Evolutionary conservation across 1,140 invertebrate genomes (phyloP), one percentile per base, ranked within the genome.

Genomic region (Drosophila fuyamai): DNA sequence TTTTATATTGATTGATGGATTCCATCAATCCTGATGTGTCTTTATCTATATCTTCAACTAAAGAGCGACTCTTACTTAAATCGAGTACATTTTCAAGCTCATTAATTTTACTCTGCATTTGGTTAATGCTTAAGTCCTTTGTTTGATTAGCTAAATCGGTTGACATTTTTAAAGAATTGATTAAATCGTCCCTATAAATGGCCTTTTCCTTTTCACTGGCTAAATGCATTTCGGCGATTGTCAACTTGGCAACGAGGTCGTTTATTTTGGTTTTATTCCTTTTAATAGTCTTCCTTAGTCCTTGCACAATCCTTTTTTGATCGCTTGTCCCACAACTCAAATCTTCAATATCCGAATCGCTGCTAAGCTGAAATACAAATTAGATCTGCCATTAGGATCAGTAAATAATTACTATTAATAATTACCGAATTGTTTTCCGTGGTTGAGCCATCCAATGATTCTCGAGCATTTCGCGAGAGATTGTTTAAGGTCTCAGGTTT

Each of bases 111-210:
- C 5, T 10, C 18, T 40, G 38, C 4, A n/a, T 6, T 40, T 40
- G 13, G 8, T 55, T 7, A 9, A 10, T 10, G 18, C 38, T n/a
- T 40, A 40, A 40, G 4, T 27, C 13, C 27, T 55, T 40, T 2
- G n/a, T 56, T 41, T 40, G 3, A 27, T 40, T 56, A 14, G 9
- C n/a, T 9, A 55, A 23, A 5, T 55, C 53, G 9, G 40, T 55
- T 4, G 53, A 27, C 14, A 23, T 14, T 1, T 40, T n/a, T 2
- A 13, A 40, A 4, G 18, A 27, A 13, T n/a, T 55, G n/a, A 55
- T 40, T 55, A 55, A 0, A 10, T 14, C 9, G 18, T 55, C 36
- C 53, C 40, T 55, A 36, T 40, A 13, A 18, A 23, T 55, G 36
- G n/a, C 10, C 13, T 27, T 55, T 55, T 55, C 50, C 6, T 36